These are phyloP conservation scores for Campaea margaritaria DNA, from an alignment of 2,888 invertebrate species.

Conservation along the genomic window DNA sequence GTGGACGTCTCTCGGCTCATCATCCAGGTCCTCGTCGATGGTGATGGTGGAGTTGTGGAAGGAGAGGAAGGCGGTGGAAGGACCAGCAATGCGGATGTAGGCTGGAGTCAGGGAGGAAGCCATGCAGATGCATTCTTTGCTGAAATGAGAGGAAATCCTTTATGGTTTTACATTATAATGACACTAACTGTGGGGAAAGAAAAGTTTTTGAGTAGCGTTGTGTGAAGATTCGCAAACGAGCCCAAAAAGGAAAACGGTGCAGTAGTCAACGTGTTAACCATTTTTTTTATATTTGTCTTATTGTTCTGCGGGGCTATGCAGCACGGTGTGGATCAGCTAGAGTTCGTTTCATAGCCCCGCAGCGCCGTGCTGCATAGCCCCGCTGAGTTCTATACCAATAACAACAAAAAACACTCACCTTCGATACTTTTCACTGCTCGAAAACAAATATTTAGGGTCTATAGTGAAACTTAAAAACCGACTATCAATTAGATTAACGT, in stretches of 20 bases:
- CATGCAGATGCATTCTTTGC: conserved; percentile 87
- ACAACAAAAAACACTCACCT: conserved; percentile 49
- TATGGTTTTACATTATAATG: no score
- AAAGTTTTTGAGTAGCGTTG: no score
- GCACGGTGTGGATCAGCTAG: no score
- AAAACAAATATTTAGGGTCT: conserved; percentile 87
- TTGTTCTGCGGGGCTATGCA: no score
- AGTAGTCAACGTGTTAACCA: no score
- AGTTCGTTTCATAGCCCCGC: no score
- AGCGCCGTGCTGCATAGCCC: no score
- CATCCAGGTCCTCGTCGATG: conserved; percentile 51
- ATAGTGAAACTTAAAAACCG: conserved; percentile 90
- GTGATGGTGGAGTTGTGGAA: conserved; percentile 70
- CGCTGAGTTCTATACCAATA: no score
- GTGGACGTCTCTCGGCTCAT: conserved; percentile 30
- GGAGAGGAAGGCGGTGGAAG: conserved; percentile 82
- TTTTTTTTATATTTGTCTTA: no score
- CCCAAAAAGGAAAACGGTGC: no score
- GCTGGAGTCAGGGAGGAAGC: conserved; percentile 89
- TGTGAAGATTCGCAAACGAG: no score
- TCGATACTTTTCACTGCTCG: conserved; percentile 62
- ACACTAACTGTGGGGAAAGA: no score
- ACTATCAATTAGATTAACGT: conserved; percentile 87
- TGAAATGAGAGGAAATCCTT: conserved; percentile 47
- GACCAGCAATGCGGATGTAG: conserved; percentile 90